Base-by-base conservation (phyloP, 2,113 vertebrate genomes). In the Phalacrocorax carbo region DNA sequence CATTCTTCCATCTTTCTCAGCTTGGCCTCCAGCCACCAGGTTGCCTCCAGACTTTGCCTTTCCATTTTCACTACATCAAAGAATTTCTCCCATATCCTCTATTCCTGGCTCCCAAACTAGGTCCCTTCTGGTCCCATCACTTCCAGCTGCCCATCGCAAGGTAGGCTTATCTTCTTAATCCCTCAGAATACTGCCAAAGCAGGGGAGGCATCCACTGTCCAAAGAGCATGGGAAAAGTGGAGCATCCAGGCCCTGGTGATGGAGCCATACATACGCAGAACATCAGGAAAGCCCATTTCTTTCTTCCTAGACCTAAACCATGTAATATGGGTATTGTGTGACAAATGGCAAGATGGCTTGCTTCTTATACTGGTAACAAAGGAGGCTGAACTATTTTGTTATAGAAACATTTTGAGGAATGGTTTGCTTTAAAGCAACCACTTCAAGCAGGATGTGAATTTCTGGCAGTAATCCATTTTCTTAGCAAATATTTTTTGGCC, bases 391-490 rank as follows among this genome's bases (percentile, higher is more conserved):
- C 34, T 90, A 38, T 71, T 95, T 84, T 57, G 49, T 87, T 68
- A 52, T 25, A 71, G 70, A 88, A 88, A 19, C n/a, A 27, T 78
- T 86, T 80, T 66, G 60, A 94, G 46, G 51, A 78, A 81, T 9
- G 58, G 7, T 46, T 90, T 64, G 29, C 71, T 94, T 94, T 88
- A 87, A 90, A 94, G 44, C 57, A 87, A n/a, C 16, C 20, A 44
- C 44, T 79, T 91, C 73, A 86, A 93, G 26, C 29, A 64, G 42
- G 52, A 92, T 48, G 32, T 81, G 21, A 29, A 61, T 72, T 95
- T 94, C 84, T 93, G 70, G 34, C 73, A 82, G n/a, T 85, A 86
- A 90, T 93, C 49, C 61, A 94, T 95, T 84, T 72, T 71, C 64
- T 86, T 82, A 75, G 40, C 49, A 60, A 73, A 48, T 64, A 10